Base-by-base conservation (phyloP, 2,113 vertebrate genomes). In the Gasterosteus aculeatus region DNA sequence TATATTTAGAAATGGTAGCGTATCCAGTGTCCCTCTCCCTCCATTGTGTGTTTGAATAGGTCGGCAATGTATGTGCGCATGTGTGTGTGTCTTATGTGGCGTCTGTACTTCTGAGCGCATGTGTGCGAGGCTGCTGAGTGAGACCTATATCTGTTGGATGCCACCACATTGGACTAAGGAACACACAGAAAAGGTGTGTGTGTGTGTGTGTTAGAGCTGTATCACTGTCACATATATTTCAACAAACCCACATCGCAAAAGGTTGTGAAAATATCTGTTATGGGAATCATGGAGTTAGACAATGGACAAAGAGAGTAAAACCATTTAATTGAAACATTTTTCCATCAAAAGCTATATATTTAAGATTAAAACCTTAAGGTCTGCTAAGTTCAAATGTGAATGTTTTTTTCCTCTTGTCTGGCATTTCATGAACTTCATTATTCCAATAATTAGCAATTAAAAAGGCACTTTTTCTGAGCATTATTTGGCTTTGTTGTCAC, bases 1-100 rank as follows among this genome's bases (percentile, higher is more conserved):
- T 92, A 91, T 88, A 86, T 80, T 89, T 87, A 88, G 90, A 89
- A 88, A 81, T 46, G 35, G 67, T 84, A 89, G 68, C 87, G 78
- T 84, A 78, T 80, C 72, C 63, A 83, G 78, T 60, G 72, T 77
- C 80, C 81, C 66, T 76, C 66, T 78, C 15, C 51, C 75, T 77
- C 61, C 69, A 75, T 78, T 86, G 73, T 80, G 70, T 81, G 79
- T 75, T 77, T 84, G 69, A 81, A 85, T 81, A 82, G 56, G 70
- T 74, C 73, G 67, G 51, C 57, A 71, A 22, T 14, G 8, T 72
- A 42, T 69, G 38, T 59, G 64, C 46, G 31, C n/a, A n/a, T 56
- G 29, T 64, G 0, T 67, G 60, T 62, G 51, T 68, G 11, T 46
- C 33, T 35, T 35, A 35, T 35, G 33, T 35, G 33, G 33, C 2